A percentile compares a stretch with the other conserved stretches of the same genome.
Evolutionary conservation across 2,888 invertebrate species (phyloP).

Genomic region (Pterobdella sp.): DNA sequence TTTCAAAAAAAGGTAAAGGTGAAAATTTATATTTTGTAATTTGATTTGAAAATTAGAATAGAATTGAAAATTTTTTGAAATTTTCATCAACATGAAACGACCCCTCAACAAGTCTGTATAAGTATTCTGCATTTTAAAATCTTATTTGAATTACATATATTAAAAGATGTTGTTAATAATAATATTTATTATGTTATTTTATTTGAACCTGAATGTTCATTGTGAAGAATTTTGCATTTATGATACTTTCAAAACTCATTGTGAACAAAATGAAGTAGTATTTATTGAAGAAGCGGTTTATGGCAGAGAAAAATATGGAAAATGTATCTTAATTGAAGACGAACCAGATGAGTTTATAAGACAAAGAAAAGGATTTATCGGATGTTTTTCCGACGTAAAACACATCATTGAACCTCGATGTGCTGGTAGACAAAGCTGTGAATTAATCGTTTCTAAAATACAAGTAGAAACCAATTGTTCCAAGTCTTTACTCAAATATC

Average conservation of each 20-base stretch:
- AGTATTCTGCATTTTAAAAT: neutral
- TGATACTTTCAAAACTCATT: conserved; percentile 19
- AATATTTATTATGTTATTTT: neutral
- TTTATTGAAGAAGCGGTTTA: conserved; percentile 13
- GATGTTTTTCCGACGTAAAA: conserved; percentile 23
- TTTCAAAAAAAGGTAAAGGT: neutral
- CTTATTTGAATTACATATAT: neutral
- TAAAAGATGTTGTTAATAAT: neutral
- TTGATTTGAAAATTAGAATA: neutral
- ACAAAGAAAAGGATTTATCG: conserved; percentile 10
- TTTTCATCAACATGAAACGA: too few species aligned
- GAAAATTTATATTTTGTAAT: neutral
- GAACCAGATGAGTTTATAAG: neutral
- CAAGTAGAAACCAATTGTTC: neutral
- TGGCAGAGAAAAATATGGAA: conserved; percentile 19
- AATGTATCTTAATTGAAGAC: conserved; percentile 14
- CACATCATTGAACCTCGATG: conserved; percentile 26
- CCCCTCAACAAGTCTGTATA: too few species aligned
- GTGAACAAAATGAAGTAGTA: conserved; percentile 17
- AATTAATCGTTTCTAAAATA: conserved; percentile 9
- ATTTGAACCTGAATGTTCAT: neutral
- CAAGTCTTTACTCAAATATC: neutral
- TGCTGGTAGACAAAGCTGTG: conserved; percentile 15
- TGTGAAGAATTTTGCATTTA: conserved; percentile 19
- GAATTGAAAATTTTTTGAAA: conserved; percentile 8